phyloP scores from a whole-genome alignment of 2,888 invertebrate species.

The Drosophila recens region DNA sequence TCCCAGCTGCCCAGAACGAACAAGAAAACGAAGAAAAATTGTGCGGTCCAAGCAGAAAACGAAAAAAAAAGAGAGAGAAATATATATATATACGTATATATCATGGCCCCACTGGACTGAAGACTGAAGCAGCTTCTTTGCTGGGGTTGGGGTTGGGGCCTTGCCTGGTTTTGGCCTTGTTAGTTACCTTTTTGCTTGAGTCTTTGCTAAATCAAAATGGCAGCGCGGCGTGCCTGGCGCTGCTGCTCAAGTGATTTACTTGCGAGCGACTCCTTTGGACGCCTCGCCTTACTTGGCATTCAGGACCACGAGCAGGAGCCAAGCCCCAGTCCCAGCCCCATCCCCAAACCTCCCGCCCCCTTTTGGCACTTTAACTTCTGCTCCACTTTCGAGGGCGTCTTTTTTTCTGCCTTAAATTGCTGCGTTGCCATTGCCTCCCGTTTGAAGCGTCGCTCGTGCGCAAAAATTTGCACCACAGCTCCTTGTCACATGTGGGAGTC shows the following conservation, averaged over 20 bases:
- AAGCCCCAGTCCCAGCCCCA: background rate
- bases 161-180: slow-evolving; percentile 35
- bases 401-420: slow-evolving; percentile 60
- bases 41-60: slow-evolving; percentile 76
- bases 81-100: slow-evolving; percentile 2
- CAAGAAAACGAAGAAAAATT: slow-evolving; percentile 72
- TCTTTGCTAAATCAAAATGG: slow-evolving; percentile 79
- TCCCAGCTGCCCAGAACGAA: slow-evolving; percentile 43
- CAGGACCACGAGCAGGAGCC: slow-evolving; percentile 54
- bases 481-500: slow-evolving; percentile 44
- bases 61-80: slow-evolving; percentile 7
- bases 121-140: slow-evolving; percentile 26
- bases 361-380: slow-evolving; percentile 53
- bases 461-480: slow-evolving; percentile 71
- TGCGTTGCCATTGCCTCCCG: slow-evolving; percentile 48
- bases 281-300: slow-evolving; percentile 76
- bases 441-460: slow-evolving; percentile 72
- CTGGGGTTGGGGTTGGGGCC: slow-evolving; percentile 1
- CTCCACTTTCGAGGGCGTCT: slow-evolving; percentile 37
- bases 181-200: slow-evolving; percentile 76
- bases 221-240: slow-evolving; percentile 56
- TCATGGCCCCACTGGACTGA: background rate
- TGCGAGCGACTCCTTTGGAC: slow-evolving; percentile 66
- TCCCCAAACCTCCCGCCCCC: background rate
- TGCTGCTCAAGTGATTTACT: slow-evolving; percentile 76